These are phyloP conservation scores for Brachypteracias leptosomus DNA, from an alignment of 2,113 vertebrate genomes.

Conservation along the genomic window DNA sequence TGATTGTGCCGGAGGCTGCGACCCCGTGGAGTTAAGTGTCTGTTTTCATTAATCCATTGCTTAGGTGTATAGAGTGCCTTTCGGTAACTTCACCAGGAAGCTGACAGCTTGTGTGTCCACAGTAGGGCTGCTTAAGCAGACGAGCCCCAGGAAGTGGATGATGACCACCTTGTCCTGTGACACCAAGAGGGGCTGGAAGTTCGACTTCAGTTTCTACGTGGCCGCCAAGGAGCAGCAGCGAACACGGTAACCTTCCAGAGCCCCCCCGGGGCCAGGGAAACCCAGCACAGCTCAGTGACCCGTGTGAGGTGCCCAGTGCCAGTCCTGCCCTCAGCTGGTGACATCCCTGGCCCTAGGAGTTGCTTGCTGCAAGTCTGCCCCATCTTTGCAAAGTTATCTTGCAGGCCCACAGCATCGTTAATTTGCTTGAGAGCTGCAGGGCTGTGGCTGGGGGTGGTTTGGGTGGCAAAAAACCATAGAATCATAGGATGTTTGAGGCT, in stretches of 20 bases:
- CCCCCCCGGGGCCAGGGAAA: neutral
- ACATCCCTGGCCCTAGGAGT: neutral
- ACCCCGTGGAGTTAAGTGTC: conserved; percentile 75
- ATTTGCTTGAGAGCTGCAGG: neutral
- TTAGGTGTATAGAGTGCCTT: conserved; percentile 92
- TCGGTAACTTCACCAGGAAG: conserved; percentile 93
- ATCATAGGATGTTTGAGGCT: too few species aligned
- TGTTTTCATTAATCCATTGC: conserved; percentile 85
- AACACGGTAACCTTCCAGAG: conserved; percentile 79
- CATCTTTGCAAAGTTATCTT: neutral
- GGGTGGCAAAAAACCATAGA: neutral
- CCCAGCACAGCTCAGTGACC: neutral
- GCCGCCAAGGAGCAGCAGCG: conserved; percentile 83
- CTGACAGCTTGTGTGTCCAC: conserved; percentile 96
- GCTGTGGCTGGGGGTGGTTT: neutral
- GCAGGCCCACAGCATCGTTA: neutral
- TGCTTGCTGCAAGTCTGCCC: neutral
- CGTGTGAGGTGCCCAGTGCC: neutral
- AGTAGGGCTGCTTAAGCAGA: conserved; percentile 85
- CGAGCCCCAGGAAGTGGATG: conserved; percentile 91
- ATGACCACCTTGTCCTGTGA: conserved; percentile 89
- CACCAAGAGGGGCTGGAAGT: conserved; percentile 85
- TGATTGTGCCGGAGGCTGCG: conserved; percentile 25
- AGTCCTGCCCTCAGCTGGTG: neutral
- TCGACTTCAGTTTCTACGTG: conserved; percentile 94